Evolutionary conservation across 2,797 vertebrate genomes (phyloP), one percentile per base, ranked within the genome.

Genomic region (Bryconaethiops microstoma): DNA sequence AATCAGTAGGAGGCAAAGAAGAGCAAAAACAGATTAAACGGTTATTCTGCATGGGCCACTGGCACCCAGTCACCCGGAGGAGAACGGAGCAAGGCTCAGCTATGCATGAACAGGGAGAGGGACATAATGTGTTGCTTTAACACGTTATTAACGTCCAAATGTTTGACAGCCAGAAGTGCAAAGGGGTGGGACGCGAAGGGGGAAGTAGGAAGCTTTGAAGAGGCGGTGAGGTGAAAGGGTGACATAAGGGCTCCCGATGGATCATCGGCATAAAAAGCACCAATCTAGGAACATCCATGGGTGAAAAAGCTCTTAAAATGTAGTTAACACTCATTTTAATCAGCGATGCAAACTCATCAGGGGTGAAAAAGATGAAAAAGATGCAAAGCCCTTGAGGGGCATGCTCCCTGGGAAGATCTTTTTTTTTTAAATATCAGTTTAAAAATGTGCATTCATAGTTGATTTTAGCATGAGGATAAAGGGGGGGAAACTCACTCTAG

Each of bases 21-120:
- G 57, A 67, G 71, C 16, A 42, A 48, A 68, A 67, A 35, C 52
- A 57, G 71, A 80, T 68, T 80, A 73, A 74, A 74, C 45, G 64
- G 39, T 59, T 39, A 80, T 74, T 48, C 16, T 52, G 39, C 40
- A 73, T 1, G 23, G 69, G 68, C 25, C 57, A 17, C 62, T 12
- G 62, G 63, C 25, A 35, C 62, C 29, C 70, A 35, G 62, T 54
- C 78, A 80, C 62, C 71, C 59, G 50, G 35, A 80, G 0, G 62
- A 74, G 57, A 64, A 17, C 68, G 2, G 59, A 54, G 19, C 2
- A 17, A 29, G 35, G 62, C 50, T 80, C 62, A 73, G 50, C 35
- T 55, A 42, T 13, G 77, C 45, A 54, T 65, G n/a, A 73, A 64
- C 70, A n/a, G 5, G 29, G 70, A 45, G 52, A 35, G 62, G 12